Evolutionary conservation across 1,140 invertebrate genomes (phyloP).

Genomic region (Drosophila jambulina): DNA sequence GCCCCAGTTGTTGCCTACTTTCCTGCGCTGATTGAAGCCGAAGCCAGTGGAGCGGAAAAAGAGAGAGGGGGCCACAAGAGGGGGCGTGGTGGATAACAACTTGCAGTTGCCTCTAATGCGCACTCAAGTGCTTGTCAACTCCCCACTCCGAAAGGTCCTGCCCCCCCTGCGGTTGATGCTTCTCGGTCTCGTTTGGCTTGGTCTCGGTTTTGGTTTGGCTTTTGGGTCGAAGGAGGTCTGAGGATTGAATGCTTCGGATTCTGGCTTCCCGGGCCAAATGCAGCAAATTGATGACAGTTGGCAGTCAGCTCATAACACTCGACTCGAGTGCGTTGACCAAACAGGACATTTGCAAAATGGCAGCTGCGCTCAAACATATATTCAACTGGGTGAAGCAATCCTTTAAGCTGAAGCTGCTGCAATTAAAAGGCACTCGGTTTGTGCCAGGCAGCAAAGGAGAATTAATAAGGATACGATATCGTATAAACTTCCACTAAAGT

Average conservation of each 20-base stretch:
- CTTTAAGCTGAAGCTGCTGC: neutral
- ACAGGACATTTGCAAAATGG: neutral
- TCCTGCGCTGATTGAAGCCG: slow-evolving; percentile 50
- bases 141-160: neutral
- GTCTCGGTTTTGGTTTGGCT: slow-evolving; percentile 36
- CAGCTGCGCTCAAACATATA: too few species aligned
- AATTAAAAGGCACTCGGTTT: too few species aligned
- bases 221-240: neutral
- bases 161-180: slow-evolving; percentile 9
- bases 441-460: too few species aligned
- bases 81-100: slow-evolving; percentile 39
- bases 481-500: neutral
- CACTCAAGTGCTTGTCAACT: slow-evolving; percentile 80
- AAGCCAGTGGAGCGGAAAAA: slow-evolving; percentile 33
- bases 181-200: slow-evolving; percentile 32
- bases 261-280: slow-evolving; percentile 40
- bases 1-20: slow-evolving; percentile 15
- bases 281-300: slow-evolving; percentile 77
- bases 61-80: neutral
- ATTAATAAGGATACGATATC: too few species aligned
- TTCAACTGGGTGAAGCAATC: slow-evolving; percentile 10
- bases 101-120: slow-evolving; percentile 66
- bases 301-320: slow-evolving; percentile 31
- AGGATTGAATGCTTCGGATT: neutral
- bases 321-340: slow-evolving; percentile 21